phyloP scores from a whole-genome alignment of 2,113 vertebrate genomes.

The Phycodurus eques region DNA sequence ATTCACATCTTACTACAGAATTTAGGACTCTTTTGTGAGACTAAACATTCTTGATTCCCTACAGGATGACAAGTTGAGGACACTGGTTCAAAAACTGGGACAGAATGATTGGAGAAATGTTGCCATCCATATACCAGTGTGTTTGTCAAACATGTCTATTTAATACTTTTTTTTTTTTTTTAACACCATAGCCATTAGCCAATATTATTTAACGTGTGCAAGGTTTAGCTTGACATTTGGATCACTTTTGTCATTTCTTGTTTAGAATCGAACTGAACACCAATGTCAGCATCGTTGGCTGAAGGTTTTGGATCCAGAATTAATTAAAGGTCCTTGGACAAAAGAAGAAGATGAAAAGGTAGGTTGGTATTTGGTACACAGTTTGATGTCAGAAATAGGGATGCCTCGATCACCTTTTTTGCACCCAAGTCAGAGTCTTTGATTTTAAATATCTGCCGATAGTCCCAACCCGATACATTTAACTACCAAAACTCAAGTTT shows the following conservation, averaged over 20 bases:
- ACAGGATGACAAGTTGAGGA: constrained; percentile 88
- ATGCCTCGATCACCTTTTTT: no score
- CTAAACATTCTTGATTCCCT: constrained; percentile 29
- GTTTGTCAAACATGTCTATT: constrained; percentile 39
- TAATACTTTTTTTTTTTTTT: neutral
- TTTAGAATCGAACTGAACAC: constrained; percentile 88
- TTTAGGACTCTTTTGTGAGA: neutral
- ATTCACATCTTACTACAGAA: neutral
- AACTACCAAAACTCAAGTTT: no score
- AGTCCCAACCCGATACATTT: no score
- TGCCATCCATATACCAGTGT: constrained; percentile 85
- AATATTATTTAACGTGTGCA: neutral
- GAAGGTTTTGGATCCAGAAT: constrained; percentile 90
- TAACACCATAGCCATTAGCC: no score
- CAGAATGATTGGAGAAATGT: constrained; percentile 90
- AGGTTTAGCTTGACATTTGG: neutral
- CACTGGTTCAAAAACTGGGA: constrained; percentile 83
- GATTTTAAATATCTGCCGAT: no score
- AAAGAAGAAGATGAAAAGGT: constrained; percentile 98
- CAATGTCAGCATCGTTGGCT: constrained; percentile 97
- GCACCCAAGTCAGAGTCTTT: no score
- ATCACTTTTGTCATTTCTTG: neutral
- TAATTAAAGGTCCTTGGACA: constrained; percentile 97
- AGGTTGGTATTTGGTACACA: neutral
- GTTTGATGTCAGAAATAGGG: no score